Evolutionary conservation across 2,888 invertebrate species (phyloP), one percentile per base, ranked within the genome.

Genomic region (Clanis bilineata): DNA sequence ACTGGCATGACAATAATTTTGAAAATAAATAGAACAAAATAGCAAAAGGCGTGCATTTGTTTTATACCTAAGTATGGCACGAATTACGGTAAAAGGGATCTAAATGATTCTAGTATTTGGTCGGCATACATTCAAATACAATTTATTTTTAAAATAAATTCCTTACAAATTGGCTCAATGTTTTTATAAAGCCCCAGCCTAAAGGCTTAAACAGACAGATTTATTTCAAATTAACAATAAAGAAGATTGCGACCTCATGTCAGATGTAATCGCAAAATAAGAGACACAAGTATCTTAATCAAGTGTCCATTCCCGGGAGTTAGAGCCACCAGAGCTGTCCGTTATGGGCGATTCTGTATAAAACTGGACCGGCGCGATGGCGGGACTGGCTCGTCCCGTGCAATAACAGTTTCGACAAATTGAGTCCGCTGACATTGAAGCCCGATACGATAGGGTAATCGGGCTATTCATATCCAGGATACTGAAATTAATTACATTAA

Each of bases 381-480:
- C 74, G 73, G 72, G 78, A 76, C 73, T 77, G 72, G 74, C 71
- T 74, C 79, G 76, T 73, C 75, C 81, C 82, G 74, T 65, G 82
- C 81, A 88, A 90, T 91, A 91, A 90, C 90, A 87, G 82, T 90
- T 88, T 77, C 81, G 82, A 88, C 86, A 89, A 91, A 91, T 91
- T 88, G 87, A 88, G 81, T 89, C 81, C 80, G 73, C 80, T 83
- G 83, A 83, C 83, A 83, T 86, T 83, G 82, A 79, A 80, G 79
- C 59, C 23, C 38, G 74, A 77, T 77, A 77, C 76, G 77, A 77
- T 77, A 76, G 71, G 73, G 75, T 80, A 79, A 77, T 73, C 64
- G 72, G 66, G 69, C 71, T 56, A 71, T 79, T 76, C 71, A 73
- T 74, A 75, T 65, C 65, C 69, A 72, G 38, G 38, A 61, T 47